Evolutionary conservation across 2,113 vertebrate genomes (phyloP), one percentile per base, ranked within the genome.

Genomic region (Oreochromis spilurus): DNA sequence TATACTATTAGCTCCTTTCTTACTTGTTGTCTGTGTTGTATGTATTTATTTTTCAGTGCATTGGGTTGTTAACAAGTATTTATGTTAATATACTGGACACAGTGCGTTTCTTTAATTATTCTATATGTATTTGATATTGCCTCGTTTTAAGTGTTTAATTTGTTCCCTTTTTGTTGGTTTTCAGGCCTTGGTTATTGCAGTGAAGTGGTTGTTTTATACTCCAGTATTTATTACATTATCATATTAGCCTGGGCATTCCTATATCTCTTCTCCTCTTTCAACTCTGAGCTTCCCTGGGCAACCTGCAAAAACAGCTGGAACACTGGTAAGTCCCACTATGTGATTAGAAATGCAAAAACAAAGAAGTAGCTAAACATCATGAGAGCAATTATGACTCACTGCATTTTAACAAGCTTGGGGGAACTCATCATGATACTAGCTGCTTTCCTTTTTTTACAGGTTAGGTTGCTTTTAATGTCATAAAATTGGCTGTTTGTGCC

Each of bases 201-300:
- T 93, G 93, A 95, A 81, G 94, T 97, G 84, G 95, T 96, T 50
- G 92, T 96, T 87, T 92, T 96, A 11, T 97, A 97, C 85, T 96
- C 95, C 84, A 95, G 95, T 83, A 95, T 95, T 80, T 97, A 97
- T 86, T 99, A 99, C 94, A 98, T 99, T 88, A 36, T 99, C 24
- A 98, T 99, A 88, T 95, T 99, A 96, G 98, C 98, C 87, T 99
- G 98, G 98, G 98, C 98, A 57, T 97, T 99, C 94, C 97, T 99
- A 94, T 99, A 99, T 96, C 97, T 99, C 91, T 99, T 98, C 94
- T 98, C 96, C 85, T 98, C 97, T 0, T 98, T 99, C 93, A 97
- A 93, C 84, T 72, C 95, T 0, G 95, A 98, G 88, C 96, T 99
- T 9, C 98, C 98, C 1, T 99, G 98, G 98, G 96, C 97, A 9